Base-by-base conservation (phyloP, 1,140 invertebrate genomes). In the Solenopsis invicta region DNA sequence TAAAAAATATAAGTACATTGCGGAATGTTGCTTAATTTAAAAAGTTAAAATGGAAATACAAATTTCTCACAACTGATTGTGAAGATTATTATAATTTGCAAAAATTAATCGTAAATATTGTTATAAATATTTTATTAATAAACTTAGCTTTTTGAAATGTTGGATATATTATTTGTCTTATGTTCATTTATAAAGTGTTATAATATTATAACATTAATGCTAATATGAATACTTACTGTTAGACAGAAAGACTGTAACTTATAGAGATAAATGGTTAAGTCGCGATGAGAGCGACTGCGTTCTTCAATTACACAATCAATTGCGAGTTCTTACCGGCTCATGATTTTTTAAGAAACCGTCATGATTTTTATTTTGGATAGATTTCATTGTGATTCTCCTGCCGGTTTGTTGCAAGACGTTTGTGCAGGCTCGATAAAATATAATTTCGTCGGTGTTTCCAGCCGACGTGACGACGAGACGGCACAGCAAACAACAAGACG, bases 401-500 rank as follows among this genome's bases (percentile, higher is more conserved):
- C 6, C 52, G 3, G 10, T 13, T 61, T 48, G 8, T 9, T 75
- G n/a, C 24, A 50, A 80, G n/a, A n/a, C n/a, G 41, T 75, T 84
- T 74, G 54, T 75, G 69, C 69, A 48, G 54, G 41, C 69, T 61
- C 37, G 80, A 84, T 84, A 84, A 84, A 75, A 84, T 24, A 84
- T 52, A 80, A 89, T 89, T 86, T 89, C 67, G 59, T 66, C 45
- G 59, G 72, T 78, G 77, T 89, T 90, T 89, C 85, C 86, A 89
- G 74, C 75, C 85, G 85, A 89, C 88, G 88, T 81, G 88, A 76
- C 81, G 84, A 89, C 81, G 48, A 75, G 69, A 52, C 66, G 82
- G 50, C 82, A 62, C 48, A 24, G 75, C 88, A 89, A 90, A 89
- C 88, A 90, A 87, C 76, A 90, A 89, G 89, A 90, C 86, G 86